Evolutionary conservation across 2,888 invertebrate species (phyloP), one percentile per base, ranked within the genome.

Genomic region (Hirudinaria manillensis): DNA sequence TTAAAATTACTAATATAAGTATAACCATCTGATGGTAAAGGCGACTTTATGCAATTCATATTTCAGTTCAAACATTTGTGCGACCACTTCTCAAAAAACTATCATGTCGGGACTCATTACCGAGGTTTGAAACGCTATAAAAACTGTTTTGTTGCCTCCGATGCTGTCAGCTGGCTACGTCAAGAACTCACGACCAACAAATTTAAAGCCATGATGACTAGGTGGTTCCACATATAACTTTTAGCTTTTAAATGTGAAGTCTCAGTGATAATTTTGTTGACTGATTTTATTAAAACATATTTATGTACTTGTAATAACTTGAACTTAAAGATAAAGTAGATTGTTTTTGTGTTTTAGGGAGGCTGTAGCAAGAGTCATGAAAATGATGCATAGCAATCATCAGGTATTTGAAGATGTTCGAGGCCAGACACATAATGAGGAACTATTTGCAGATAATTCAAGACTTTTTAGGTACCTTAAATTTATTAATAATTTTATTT

Each of bases 61-160:
- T 68, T 68, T n/a, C 68, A 68, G 68, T 68, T 34, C 21, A 29
- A 34, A 68, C n/a, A 34, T 32, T 32, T 68, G n/a, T 68, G 68
- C 32, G 36, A 68, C 29, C 68, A 68, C 32, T 68, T 68, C 36
- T 34, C 68, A 68, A 34, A 2, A 32, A 68, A 68, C 68, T 68
- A 29, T 36, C 27, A 34, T 34, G 68, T 68, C 13, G 36, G 36
- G 36, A 68, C 68, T 4, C 68, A 68, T 34, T 34, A 32, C 21
- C 32, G 68, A 21, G n/a, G 32, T 1, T 34, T 68, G n/a, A 68
- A 68, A 34, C 32, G n/a, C 21, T 68, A 68, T 32, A 29, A 68
- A 36, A 34, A 68, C 16, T 68, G 68, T 68, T 68, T 68, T 24
- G 32, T 16, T 68, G 68, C 68, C n/a, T 34, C 21, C 6, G 68